Base-by-base conservation (phyloP, 2,113 vertebrate species). In the Prochilodus magdalenae region DNA sequence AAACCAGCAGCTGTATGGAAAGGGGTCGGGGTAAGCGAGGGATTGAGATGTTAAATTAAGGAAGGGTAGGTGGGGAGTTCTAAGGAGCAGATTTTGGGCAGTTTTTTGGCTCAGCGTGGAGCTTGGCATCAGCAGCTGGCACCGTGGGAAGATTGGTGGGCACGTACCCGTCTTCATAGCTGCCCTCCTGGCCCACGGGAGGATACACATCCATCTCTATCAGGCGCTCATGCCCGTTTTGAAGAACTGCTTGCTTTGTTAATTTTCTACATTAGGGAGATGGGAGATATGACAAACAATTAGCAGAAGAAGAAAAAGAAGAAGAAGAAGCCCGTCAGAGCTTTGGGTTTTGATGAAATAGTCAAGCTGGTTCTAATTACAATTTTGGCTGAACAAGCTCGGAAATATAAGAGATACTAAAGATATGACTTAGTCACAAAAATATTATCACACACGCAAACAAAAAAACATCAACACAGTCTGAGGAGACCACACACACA, bases 171-270 rank as follows among this genome's bases (percentile, higher is more conserved):
- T 93, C 93, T 93, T 91, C 88, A 89, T 81, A 91, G 85, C 85
- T 90, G 89, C 87, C 93, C 90, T 93, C 90, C 77, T 93, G 93
- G 91, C 93, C 93, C 89, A 90, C 90, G 89, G 93, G 93, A 88
- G 94, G 90, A 90, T 94, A 94, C 83, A 93, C 93, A 92, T 94
- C 92, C 94, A 95, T 95, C 93, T 94, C 92, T 93, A 94, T 94
- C 85, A 94, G 92, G 92, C 73, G 93, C 91, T 93, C 94, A 93
- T 94, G 94, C 90, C 92, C 91, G 91, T 93, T 94, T 93, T 93
- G 91, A 89, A 94, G 92, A 92, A 93, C 90, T 91, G 93, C 92
- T 92, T 94, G 93, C 91, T 94, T 93, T 93, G 88, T 93, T 94
- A 94, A 93, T 93, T 92, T 92, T 94, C 93, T 95, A 94, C 73